phyloP scores from a whole-genome alignment of 2,797 vertebrate genomes.

The Odontamblyopus rebecca region DNA sequence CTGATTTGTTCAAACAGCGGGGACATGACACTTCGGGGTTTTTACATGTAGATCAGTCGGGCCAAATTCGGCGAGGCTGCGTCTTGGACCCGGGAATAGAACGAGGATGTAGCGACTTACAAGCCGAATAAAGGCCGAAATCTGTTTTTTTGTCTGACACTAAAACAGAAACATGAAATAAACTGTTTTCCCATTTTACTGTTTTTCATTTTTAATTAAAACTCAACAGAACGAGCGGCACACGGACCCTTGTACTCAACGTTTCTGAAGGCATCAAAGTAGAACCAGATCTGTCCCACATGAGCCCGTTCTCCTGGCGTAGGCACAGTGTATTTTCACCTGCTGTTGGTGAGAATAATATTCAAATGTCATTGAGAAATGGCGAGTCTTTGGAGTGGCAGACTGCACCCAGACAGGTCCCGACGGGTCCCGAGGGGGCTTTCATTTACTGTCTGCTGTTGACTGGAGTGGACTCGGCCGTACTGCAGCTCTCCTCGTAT shows the following conservation, averaged over 20 bases:
- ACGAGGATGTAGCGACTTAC: no score
- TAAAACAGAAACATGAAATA: no score
- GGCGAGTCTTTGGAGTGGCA: slow-evolving; percentile 34
- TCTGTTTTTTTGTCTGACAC: no score
- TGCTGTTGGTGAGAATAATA: slow-evolving; percentile 35
- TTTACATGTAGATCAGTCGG: no score
- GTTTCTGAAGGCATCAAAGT: background rate
- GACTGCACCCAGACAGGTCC: slow-evolving; percentile 20
- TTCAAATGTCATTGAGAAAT: slow-evolving; percentile 31
- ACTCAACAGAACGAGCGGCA: no score
- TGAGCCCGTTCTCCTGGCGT: slow-evolving; percentile 39
- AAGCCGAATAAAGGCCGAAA: no score
- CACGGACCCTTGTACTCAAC: background rate
- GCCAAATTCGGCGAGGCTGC: no score
- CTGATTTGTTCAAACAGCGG: no score
- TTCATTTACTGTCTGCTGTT: slow-evolving; percentile 69
- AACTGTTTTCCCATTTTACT: no score
- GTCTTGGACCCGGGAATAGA: no score
- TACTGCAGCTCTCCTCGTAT: slow-evolving; percentile 96
- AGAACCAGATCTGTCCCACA: background rate
- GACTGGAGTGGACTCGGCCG: slow-evolving; percentile 75
- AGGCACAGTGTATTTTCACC: slow-evolving; percentile 66
- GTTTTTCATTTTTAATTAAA: no score
- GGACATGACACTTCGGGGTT: no score
- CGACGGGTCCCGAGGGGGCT: slow-evolving; percentile 30